These are phyloP conservation scores for Ceuthmochares aereus DNA, from an alignment of 2,113 vertebrate genomes.

Conservation along the genomic window DNA sequence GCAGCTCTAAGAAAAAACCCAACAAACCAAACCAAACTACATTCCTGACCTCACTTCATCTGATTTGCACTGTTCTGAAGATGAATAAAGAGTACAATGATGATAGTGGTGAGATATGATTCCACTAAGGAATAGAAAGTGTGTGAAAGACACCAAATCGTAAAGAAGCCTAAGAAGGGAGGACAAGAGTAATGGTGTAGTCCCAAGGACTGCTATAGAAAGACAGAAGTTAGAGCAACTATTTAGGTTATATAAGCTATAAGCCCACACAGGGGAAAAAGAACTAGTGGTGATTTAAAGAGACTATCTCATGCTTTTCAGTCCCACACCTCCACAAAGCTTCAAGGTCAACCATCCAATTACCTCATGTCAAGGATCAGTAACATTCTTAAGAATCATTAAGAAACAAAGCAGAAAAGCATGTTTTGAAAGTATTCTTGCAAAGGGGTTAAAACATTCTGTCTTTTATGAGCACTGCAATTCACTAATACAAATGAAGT, in stretches of 20 bases:
- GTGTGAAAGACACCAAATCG: neutral
- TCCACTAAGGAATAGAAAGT: neutral
- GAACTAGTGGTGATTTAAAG: neutral
- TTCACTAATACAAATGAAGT: neutral
- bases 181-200: neutral
- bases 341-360: neutral
- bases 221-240: neutral
- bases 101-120: neutral
- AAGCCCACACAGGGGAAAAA: neutral
- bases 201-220: neutral
- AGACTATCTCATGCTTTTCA: neutral
- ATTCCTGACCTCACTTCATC: neutral
- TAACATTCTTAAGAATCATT: neutral
- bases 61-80: neutral
- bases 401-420: neutral
- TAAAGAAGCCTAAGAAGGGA: neutral
- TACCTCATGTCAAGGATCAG: neutral
- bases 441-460: neutral
- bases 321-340: neutral
- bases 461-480: neutral
- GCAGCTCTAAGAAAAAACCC: neutral
- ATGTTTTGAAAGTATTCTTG: neutral
- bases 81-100: neutral
- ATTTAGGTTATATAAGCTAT: neutral
- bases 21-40: neutral